Base-by-base conservation (phyloP, 2,113 vertebrate genomes). In the Trematomus loennbergii region DNA sequence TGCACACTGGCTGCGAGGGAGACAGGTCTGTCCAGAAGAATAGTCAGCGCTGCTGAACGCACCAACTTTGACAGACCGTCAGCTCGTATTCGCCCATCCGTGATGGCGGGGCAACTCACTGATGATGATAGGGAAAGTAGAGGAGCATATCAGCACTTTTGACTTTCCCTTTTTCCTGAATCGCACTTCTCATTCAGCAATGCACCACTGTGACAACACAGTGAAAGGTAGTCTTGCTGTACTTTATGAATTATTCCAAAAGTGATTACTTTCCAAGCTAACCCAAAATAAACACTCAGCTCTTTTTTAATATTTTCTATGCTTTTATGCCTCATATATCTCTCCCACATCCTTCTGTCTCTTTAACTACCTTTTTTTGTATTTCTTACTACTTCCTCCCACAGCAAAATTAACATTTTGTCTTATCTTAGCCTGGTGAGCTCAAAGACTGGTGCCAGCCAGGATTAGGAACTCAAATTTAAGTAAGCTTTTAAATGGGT, bases 11-110 rank as follows among this genome's bases (percentile, higher is more conserved):
- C 83, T 89, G 66, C 40, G n/a, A 79, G 78, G 65, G 62, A 75
- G 74, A 76, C 79, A 45, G 68, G 81, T 88, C 85, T 84, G 90
- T 73, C 86, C 45, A 50, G 67, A 57, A 43, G 59, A 85, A 85
- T 85, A 57, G 60, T 53, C 60, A 82, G 77, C 69, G 66, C 72
- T 55, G 72, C 80, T 78, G 74, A 16, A 58, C 40, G 12, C 74
- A 82, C 58, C 6, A 75, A 83, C 82, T 81, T 25, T 84, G 88
- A 86, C 88, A 81, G 77, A 55, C 74, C 25, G 84, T 91, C 91
- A 63, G 57, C 58, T 88, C 76, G n/a, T 60, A 84, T 91, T 78
- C 17, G 25, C 72, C 83, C 45, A 17, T 65, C 55, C 18, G 12
- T 61, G 67, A 75, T 63, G 36, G 57, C 62, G 36, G 36, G 18